phyloP scores from a whole-genome alignment of 1,140 invertebrate genomes.

The Drosophila navojoa region DNA sequence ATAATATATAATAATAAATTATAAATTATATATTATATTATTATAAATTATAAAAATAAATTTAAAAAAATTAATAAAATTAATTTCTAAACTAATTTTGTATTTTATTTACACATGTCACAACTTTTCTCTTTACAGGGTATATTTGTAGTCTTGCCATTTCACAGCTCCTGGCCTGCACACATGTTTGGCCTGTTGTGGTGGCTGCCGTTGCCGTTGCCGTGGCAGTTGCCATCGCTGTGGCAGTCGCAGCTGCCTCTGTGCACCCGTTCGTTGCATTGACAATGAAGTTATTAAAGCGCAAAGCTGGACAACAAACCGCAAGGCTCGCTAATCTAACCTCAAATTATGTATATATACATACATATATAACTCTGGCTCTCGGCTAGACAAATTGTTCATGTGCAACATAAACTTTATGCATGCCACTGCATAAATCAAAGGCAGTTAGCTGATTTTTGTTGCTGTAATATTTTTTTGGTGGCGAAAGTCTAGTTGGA shows the following conservation, averaged over 20 bases:
- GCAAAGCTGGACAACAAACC: slow-evolving; percentile 57
- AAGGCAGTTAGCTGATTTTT: slow-evolving; percentile 12
- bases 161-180: no score
- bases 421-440: slow-evolving; percentile 39
- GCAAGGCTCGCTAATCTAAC: slow-evolving; percentile 39
- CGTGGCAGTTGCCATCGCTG: neutral
- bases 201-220: slow-evolving; percentile 10
- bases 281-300: slow-evolving; percentile 82
- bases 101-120: no score
- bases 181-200: slow-evolving; percentile 22
- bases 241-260: slow-evolving; percentile 4
- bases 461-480: neutral
- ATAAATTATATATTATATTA: no score
- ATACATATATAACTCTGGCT: slow-evolving; percentile 62
- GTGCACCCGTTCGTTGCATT: slow-evolving; percentile 64
- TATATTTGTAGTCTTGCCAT: neutral
- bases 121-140: neutral
- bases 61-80: no score
- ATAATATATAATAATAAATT: no score
- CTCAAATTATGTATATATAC: slow-evolving; percentile 37
- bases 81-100: no score
- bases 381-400: slow-evolving; percentile 21
- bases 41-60: no score
- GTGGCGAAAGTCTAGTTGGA: slow-evolving; percentile 8
- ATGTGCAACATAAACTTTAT: slow-evolving; percentile 17